Evolutionary conservation across 2,888 invertebrate genomes (phyloP), one percentile per base, ranked within the genome.

Genomic region (Eumerus sabulonum): DNA sequence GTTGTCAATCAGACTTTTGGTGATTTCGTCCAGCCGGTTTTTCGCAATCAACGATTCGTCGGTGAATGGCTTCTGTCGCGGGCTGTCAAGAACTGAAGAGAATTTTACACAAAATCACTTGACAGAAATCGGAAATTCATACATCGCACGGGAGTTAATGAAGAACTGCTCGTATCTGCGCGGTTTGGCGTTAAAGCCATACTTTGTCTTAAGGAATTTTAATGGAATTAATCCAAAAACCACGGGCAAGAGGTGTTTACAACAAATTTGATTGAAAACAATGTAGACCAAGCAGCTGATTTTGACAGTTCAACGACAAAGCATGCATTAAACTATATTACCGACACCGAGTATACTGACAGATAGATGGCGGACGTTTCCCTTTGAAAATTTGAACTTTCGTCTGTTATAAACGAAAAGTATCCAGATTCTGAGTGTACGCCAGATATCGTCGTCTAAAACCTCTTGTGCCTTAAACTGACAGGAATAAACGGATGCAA

Each of bases 81-180:
- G 84, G 38, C 84, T 87, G 53, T 85, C 85, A 9, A 83, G 82
- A 82, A 85, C 86, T 87, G 14, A 40, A 44, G 0, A n/a, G 16
- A 11, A 11, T 42, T 14, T 45, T 4, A 0, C 17, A 4, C 36
- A 18, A n/a, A 13, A 51, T 27, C 13, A 38, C 38, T n/a, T 50
- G 0, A 27, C 1, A 9, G 2, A 16, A 27, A 18, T n/a, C 11
- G 2, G 36, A 40, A 1, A 9, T 40, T n/a, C 77, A 16, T 73
- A 79, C 77, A 73, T 73, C 48, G 62, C 16, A 79, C 63, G 1
- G 77, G 77, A 1, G 73, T 79, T 35, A 79, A 13, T 0, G 63
- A 18, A 11, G 68, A 63, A 7, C 18, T 59, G 19, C 59, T 74
- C 9, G 59, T 54, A 1, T 67, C 68, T 5, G 13, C 27, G 48